Evolutionary conservation across 2,888 invertebrate species (phyloP), one percentile per base, ranked within the genome.

Genomic region (Ctenicera cuprea): DNA sequence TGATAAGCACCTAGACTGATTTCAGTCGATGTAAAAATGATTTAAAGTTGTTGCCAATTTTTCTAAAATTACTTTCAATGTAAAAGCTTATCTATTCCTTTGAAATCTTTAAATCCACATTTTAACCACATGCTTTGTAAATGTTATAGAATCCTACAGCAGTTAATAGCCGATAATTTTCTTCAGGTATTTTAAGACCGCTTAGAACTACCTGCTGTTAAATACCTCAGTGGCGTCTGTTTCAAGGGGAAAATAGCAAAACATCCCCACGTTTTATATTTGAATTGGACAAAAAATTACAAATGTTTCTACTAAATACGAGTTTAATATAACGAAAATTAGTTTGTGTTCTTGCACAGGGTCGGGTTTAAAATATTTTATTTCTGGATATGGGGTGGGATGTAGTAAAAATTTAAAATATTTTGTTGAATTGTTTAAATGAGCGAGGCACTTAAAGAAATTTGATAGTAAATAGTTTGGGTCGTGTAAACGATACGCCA

Each of bases 221-320:
- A 43, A 16, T 66, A 66, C 54, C 26, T 54, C 66, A 66, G 66
- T 66, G 38, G 41, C 66, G 66, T 50, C 54, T 54, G 52, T 66
- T 66, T 54, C 41, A 12, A 30, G 37, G 65, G 3, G 7, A 2
- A 48, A 14, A 18, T 16, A 16, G n/a, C 7, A 16, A 14, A 38
- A 38, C n/a, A n/a, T n/a, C n/a, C n/a, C n/a, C n/a, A n/a, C n/a
- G n/a, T n/a, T n/a, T n/a, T n/a, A n/a, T n/a, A n/a, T n/a, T n/a
- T 18, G 48, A 11, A 22, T 11, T 52, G 20, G 52, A 33, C 12
- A 30, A 65, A 16, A 48, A 37, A 52, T 22, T 65, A 18, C 4
- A 52, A n/a, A 3, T 14, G 5, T 65, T 52, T 50, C 5, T 26
- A 26, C 26, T 26, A 26, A 26, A 26, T 64, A 37, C 16, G 16